Base-by-base conservation (phyloP, 2,888 invertebrate species). In the Seira ritae region DNA sequence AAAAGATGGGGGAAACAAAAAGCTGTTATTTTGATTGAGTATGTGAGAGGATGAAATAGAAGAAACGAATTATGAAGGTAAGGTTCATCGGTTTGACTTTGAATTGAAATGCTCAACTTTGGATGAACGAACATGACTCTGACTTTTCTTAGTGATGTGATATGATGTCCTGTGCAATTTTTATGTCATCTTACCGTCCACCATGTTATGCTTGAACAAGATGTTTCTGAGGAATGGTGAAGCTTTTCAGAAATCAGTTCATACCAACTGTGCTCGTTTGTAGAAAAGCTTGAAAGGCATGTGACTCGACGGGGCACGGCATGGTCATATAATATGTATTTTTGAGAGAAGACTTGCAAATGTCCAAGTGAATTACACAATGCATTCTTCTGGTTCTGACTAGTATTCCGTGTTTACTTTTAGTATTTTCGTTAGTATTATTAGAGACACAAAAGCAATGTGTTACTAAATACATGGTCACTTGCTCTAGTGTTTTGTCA, bases 261-360 rank as follows among this genome's bases (percentile, higher is more conserved):
- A 42, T n/a, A 15, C 60, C 60, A 60, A 60, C 60, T 60, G 60
- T n/a, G 60, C 12, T 60, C n/a, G 60, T 60, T 60, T 60, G 60
- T 60, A 60, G 10, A n/a, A 60, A 60, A 60, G 60, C 60, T 60
- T 60, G 15, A n/a, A 60, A 60, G 60, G 17, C 60, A 60, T 55
- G 71, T 55, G 37, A 55, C n/a, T 37, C 42, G 22, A 20, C 8
- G 69, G 19, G n/a, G n/a, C n/a, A n/a, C 4, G 17, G 17, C 46
- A 69, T 69, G 69, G n/a, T 23, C 50, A 70, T 50, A n/a, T n/a
- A n/a, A n/a, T n/a, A n/a, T n/a, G n/a, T n/a, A 20, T 17, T 24
- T 60, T 20, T 60, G 55, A 70, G 15, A 42, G 77, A 77, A 77
- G 37, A 69, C 69, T 77, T 77, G 77, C 37, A 70, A 77, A 69